These are phyloP conservation scores for Staurois parvus DNA, from an alignment of 2,797 vertebrate species.

Conservation along the genomic window DNA sequence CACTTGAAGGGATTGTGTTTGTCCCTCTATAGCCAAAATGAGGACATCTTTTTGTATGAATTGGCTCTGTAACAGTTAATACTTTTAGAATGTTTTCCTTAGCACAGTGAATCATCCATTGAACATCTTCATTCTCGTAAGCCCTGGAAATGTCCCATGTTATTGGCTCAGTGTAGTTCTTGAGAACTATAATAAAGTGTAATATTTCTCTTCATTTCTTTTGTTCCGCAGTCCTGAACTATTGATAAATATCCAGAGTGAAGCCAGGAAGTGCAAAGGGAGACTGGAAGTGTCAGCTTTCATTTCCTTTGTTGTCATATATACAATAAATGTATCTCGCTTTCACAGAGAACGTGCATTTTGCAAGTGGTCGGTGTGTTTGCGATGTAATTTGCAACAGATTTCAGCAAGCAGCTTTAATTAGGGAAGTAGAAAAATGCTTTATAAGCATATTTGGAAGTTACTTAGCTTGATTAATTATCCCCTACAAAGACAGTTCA, in stretches of 20 bases:
- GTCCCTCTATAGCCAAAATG: too few species aligned
- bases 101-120: background rate
- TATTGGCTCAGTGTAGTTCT: background rate
- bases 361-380: conserved; percentile 23
- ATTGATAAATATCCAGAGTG: conserved; percentile 29
- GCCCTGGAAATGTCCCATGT: background rate
- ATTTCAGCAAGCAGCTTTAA: conserved; percentile 46
- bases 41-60: too few species aligned
- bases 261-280: background rate
- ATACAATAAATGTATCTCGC: conserved; percentile 42
- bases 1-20: too few species aligned
- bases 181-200: conserved; percentile 1
- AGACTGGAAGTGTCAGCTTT: conserved; percentile 22
- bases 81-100: background rate
- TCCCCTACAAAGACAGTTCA: conserved; percentile 31
- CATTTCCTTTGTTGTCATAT: conserved; percentile 42
- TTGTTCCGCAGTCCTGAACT: background rate
- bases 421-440: conserved; percentile 53
- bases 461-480: conserved; percentile 52
- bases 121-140: background rate
- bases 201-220: conserved; percentile 37
- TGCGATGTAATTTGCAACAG: conserved; percentile 45
- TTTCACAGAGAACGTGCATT: conserved; percentile 17
- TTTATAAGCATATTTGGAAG: conserved; percentile 22
- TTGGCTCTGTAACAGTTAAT: background rate